These are phyloP conservation scores for Cossypha caffra DNA, from an alignment of 2,797 vertebrate species.

Conservation along the genomic window DNA sequence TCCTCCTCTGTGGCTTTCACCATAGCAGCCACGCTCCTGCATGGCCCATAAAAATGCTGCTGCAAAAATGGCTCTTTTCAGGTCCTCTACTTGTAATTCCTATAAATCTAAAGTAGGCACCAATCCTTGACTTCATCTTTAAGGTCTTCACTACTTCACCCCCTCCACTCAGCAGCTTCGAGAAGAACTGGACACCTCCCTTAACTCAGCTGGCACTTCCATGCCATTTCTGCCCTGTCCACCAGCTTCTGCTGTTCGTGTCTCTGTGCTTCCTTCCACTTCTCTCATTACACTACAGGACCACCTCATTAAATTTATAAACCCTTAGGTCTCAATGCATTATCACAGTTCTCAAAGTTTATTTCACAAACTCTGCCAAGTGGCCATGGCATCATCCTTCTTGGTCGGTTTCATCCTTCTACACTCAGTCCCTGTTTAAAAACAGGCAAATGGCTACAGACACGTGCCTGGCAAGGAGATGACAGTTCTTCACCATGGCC, in stretches of 20 bases:
- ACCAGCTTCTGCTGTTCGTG: background rate
- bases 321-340: background rate
- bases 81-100: background rate
- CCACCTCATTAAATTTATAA: background rate
- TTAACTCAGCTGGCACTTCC: background rate
- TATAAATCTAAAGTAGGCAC: background rate
- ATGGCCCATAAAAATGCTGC: rapidly evolving
- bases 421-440: background rate
- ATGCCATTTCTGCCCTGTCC: background rate
- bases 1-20: background rate
- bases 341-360: background rate
- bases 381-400: background rate
- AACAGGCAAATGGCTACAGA: conserved; percentile 20
- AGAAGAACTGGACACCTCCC: background rate
- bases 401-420: background rate
- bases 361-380: background rate
- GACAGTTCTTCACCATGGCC: background rate
- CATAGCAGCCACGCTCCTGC: background rate
- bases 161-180: background rate
- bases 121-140: background rate
- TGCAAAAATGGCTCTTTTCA: background rate
- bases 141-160: background rate
- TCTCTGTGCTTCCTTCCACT: background rate
- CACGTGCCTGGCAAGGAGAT: conserved; percentile 17
- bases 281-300: background rate